These are phyloP conservation scores for Aythya fuligula DNA, from an alignment of 2,797 vertebrate genomes.

Conservation along the genomic window DNA sequence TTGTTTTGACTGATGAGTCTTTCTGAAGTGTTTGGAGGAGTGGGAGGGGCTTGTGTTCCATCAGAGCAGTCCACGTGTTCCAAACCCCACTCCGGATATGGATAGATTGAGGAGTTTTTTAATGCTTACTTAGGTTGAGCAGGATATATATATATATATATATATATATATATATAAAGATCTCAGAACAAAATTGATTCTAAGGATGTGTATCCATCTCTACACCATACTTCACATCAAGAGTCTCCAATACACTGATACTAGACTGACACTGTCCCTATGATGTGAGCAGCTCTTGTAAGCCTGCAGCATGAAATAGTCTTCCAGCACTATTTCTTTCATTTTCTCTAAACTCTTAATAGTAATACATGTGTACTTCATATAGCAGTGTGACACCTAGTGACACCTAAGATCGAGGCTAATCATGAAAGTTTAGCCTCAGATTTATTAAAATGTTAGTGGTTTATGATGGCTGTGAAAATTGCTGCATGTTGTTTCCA, in stretches of 20 bases:
- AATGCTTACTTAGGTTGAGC: neutral
- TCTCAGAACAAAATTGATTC: neutral
- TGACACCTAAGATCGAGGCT: neutral
- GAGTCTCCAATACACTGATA: neutral
- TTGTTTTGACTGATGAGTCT: neutral
- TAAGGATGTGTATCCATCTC: neutral
- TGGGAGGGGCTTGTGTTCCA: neutral
- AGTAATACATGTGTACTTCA: neutral
- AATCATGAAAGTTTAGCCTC: neutral
- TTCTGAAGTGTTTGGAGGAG: neutral
- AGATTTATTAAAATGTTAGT: neutral
- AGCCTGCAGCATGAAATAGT: neutral
- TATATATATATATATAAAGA: neutral
- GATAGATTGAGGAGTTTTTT: neutral
- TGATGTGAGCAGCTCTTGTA: neutral
- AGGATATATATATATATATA: neutral
- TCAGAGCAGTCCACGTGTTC: neutral
- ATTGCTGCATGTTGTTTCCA: neutral
- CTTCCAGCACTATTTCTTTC: neutral
- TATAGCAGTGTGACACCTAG: neutral
- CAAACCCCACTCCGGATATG: neutral
- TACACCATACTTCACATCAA: neutral
- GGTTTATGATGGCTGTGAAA: neutral
- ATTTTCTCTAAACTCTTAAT: neutral
- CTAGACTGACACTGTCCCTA: neutral